Base-by-base conservation (phyloP, 2,888 invertebrate genomes). In the Blera fallax region DNA sequence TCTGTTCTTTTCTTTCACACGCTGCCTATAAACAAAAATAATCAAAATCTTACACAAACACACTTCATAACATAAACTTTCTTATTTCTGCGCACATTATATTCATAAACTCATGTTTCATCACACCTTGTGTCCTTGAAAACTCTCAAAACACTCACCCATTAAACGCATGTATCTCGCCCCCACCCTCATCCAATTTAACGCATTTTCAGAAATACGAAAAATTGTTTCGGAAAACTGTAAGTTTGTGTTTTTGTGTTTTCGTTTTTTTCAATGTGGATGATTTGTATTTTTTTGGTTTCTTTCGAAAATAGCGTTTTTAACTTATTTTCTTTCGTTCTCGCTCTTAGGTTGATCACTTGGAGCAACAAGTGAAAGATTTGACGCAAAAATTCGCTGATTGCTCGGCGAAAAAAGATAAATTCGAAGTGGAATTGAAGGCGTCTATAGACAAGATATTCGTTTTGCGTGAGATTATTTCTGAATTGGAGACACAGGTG, bases 321-420 rank as follows among this genome's bases (percentile, higher is more conserved):
- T 81, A 80, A 81, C 78, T 16, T 18, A 7, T n/a, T 4, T 32
- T 32, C 34, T 72, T 18, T 58, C 8, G 45, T 11, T 56, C 21
- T 40, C 45, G 54, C 72, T 84, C 84, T 48, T 81, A 97, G 97
- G 95, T 96, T 65, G 96, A 97, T 90, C 95, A 95, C 69, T 92
- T 97, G 87, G 97, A 96, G 92, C 93, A 94, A 1, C 96, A 97
- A 91, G 93, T 96, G 56, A 94, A 95, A 32, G 95, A 96, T 81
- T 94, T 95, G 92, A 94, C 94, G 56, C 93, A 94, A 87, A 92
- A 94, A 64, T 93, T 96, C 84, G 90, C 92, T 1, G 95, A 95
- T 7, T 91, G 94, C 1, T 94, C 95, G 88, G 91, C 93, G 0
- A 94, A 94, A 83, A 95, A 94, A 88, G 94, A 94, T 1, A 94